Conservation (phyloP, 2,888 invertebrate species). For the Cerceris ruficornis region DNA sequence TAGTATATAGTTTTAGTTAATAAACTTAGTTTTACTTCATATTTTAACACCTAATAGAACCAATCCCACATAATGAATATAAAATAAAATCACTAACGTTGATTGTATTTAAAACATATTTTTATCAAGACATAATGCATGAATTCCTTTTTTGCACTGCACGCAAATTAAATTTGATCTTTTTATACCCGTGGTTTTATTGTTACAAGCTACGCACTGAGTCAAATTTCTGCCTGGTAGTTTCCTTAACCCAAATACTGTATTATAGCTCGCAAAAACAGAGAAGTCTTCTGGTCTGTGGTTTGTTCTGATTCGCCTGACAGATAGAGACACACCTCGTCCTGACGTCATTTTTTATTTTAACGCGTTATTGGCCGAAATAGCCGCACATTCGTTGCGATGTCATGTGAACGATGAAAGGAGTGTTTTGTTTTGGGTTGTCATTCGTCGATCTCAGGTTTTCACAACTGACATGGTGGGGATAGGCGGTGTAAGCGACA, state of each 20-base stretch:
- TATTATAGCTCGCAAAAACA: conserved; percentile 11
- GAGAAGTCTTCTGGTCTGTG: too few species aligned
- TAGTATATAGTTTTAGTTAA: too few species aligned
- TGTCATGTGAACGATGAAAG: too few species aligned
- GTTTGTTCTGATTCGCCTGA: too few species aligned
- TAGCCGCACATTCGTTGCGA: too few species aligned
- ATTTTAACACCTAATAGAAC: background rate
- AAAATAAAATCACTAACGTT: background rate
- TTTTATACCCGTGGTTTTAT: conserved; percentile 11
- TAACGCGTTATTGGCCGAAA: too few species aligned
- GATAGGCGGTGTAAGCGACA: too few species aligned
- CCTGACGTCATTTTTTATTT: too few species aligned
- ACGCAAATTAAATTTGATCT: conserved; percentile 25
- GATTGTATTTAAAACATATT: conserved; percentile 6
- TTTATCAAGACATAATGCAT: conserved; percentile 21
- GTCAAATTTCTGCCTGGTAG: conserved; percentile 19
- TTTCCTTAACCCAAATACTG: conserved; percentile 12
- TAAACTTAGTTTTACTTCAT: background rate
- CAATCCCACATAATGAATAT: background rate
- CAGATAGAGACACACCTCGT: too few species aligned
- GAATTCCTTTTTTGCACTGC: conserved; percentile 19
- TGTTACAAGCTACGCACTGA: conserved; percentile 26
- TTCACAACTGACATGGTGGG: too few species aligned
- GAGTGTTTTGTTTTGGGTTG: too few species aligned
- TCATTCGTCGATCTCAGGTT: too few species aligned